Conservation (phyloP, 1,140 invertebrate genomes). For the Drosophila erecta region DNA sequence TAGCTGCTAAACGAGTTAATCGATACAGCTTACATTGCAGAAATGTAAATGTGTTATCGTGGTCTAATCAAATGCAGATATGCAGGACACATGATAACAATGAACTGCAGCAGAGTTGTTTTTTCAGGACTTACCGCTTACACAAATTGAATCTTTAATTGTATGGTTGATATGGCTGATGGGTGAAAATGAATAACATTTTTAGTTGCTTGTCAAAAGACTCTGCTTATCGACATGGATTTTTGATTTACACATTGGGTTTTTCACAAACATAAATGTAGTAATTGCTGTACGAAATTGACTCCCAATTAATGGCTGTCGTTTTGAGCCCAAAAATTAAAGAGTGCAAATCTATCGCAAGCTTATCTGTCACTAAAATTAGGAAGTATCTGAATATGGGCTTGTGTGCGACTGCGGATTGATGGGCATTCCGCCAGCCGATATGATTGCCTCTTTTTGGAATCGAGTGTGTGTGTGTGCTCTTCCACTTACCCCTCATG, state of each 20-base stretch:
- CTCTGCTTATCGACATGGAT: too few relatives aligned
- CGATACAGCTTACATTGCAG: not conserved
- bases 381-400: too few relatives aligned
- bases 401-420: too few relatives aligned
- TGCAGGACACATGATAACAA: not conserved
- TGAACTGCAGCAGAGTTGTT: not conserved
- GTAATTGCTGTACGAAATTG: too few relatives aligned
- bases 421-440: not conserved
- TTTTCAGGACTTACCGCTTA: not conserved
- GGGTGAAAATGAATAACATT: too few relatives aligned
- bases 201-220: too few relatives aligned
- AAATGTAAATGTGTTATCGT: not conserved
- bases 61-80: not conserved
- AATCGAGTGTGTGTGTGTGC: not conserved
- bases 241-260: too few relatives aligned
- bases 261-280: not conserved
- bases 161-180: not conserved
- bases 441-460: not conserved
- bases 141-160: not conserved
- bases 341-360: too few relatives aligned
- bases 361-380: too few relatives aligned
- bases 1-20: not conserved
- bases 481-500: constrained; percentile 88
- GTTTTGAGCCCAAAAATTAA: too few relatives aligned
- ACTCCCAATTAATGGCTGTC: too few relatives aligned